phyloP scores from a whole-genome alignment of 2,797 vertebrate genomes.

The Enteromius trimaculatus region DNA sequence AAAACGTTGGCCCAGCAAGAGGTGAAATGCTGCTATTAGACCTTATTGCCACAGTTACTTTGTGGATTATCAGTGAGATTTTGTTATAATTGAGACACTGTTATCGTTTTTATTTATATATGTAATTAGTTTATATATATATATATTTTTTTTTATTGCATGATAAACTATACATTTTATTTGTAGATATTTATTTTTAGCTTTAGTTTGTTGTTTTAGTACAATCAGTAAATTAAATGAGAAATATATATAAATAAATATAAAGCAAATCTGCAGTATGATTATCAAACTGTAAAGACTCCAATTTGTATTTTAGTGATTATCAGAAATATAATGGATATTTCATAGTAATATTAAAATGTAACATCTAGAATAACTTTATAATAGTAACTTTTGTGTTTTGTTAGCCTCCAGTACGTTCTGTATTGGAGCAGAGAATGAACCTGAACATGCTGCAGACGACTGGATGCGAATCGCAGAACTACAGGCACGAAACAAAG shows the following conservation, averaged over 20 bases:
- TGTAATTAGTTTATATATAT: too few species aligned
- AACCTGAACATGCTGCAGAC: constrained; percentile 82
- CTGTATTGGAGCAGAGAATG: constrained; percentile 82
- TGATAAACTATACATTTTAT: background rate
- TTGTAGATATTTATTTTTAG: too few species aligned
- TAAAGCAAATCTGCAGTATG: background rate
- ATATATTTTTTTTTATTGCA: background rate
- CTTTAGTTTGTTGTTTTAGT: background rate
- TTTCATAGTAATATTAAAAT: background rate
- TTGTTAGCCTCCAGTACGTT: constrained; percentile 72
- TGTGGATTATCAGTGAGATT: background rate
- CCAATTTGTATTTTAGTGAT: too few species aligned
- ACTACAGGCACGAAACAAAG: constrained; percentile 87
- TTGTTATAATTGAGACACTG: background rate
- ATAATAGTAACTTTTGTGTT: background rate
- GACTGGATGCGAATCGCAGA: constrained; percentile 93
- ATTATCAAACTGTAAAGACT: background rate
- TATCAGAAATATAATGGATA: too few species aligned
- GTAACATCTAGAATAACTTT: background rate
- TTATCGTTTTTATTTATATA: background rate
- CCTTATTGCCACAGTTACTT: background rate
- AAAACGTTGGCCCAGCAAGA: constrained; percentile 67
- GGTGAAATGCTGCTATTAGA: constrained; percentile 61
- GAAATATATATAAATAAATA: too few species aligned
- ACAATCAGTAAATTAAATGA: too few species aligned